These are phyloP conservation scores for Cerastoderma edule DNA, from an alignment of 2,888 invertebrate genomes.

Conservation along the genomic window DNA sequence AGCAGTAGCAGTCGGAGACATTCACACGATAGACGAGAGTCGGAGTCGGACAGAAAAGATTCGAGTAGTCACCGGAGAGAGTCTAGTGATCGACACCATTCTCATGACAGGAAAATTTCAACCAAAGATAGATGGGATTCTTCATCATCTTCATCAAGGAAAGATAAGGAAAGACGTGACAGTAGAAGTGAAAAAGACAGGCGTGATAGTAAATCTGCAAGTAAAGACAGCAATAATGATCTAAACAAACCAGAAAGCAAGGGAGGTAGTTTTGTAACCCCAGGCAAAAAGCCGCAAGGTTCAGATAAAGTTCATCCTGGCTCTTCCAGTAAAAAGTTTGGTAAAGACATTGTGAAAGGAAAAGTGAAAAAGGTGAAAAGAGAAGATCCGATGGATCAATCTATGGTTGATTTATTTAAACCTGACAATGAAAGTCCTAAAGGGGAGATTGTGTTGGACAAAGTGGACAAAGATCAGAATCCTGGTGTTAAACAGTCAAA, in stretches of 20 bases:
- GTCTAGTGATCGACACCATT: constrained; percentile 32
- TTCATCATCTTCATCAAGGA: constrained; percentile 22
- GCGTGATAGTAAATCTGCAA: constrained; percentile 26
- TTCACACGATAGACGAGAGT: constrained; percentile 52
- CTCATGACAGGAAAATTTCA: constrained; percentile 34
- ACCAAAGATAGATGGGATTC: constrained; percentile 39
- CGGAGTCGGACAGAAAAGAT: constrained; percentile 37
- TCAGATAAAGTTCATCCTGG: constrained; percentile 21
- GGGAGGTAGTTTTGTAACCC: constrained; percentile 22
- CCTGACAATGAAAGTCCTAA: constrained; percentile 66
- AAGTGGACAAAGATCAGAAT: constrained; percentile 20
- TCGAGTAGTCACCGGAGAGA: constrained; percentile 31
- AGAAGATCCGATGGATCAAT: constrained; percentile 68
- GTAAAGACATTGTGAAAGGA: constrained; percentile 31
- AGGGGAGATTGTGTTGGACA: constrained; percentile 35
- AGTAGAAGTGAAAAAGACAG: constrained; percentile 26
- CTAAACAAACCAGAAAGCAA: constrained; percentile 26
- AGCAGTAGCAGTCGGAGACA: constrained; percentile 27
- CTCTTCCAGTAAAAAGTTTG: constrained; percentile 23
- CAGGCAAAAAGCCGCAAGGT: constrained; percentile 9
- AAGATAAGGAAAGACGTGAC: constrained; percentile 15
- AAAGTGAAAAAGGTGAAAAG: constrained; percentile 47
- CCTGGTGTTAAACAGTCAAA: background rate
- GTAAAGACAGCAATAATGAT: constrained; percentile 16
- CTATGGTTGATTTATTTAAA: constrained; percentile 77